Evolutionary conservation across 2,888 invertebrate genomes (phyloP), one percentile per base, ranked within the genome.

Genomic region (Agonum fuliginosum): DNA sequence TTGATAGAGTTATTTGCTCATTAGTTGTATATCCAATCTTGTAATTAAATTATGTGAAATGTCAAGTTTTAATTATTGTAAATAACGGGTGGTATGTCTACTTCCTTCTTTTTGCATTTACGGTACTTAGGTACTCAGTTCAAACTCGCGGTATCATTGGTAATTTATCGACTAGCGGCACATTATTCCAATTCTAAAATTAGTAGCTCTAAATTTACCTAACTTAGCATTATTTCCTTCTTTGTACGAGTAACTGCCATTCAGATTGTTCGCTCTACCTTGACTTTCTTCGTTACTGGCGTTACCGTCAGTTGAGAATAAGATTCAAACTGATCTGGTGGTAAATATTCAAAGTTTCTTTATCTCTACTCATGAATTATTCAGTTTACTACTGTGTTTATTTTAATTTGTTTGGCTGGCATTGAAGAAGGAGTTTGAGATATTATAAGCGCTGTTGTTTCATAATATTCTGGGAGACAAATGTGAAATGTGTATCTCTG

Each of bases 281-380:
- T 69, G 41, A 69, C 69, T 43, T 67, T 67, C 6, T 67, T 67
- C 41, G 41, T 41, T 41, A 6, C 65, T 67, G 14, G n/a, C 1
- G 14, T 69, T 24, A 24, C 27, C 22, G 24, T 37, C 67, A 20
- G 54, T 67, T 22, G 17, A 37, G 54, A 54, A 10, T 27, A 27
- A 24, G 24, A 30, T 12, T 22, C 27, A 58, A 24, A 14, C 24
- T 30, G 20, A 24, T 30, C 24, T 17, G 12, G 24, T 27, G 24
- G 37, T 43, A 24, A 43, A 69, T 43, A 43, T 69, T 69, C 69
- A 69, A 20, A 22, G 20, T 19, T 54, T 54, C 20, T 54, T 19
- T 54, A 24, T 54, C 12, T 48, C 14, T 48, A 54, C 19, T 34
- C 41, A 69, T 69, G 69, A 46, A 69, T 69, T 41, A 69, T 69